Percentiles rank a stretch among this genome's conserved stretches.
Conservation (phyloP, 2,888 invertebrate genomes). For the Abrostola tripartita region DNA sequence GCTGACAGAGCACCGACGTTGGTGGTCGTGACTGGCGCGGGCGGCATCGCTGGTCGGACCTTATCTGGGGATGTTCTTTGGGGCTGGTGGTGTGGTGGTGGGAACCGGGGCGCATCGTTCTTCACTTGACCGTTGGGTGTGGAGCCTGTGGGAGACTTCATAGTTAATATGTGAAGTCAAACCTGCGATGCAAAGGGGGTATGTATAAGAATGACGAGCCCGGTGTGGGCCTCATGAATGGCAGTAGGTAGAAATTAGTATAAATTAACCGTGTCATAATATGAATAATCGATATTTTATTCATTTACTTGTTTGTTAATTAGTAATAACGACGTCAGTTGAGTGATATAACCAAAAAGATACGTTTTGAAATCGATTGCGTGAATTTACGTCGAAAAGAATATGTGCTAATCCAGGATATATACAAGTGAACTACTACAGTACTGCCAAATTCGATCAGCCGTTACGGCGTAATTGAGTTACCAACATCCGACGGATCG, state of each 20-base stretch:
- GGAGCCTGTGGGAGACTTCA: conserved; percentile 63
- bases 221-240: too few species aligned
- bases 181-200: too few species aligned
- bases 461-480: conserved; percentile 26
- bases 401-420: conserved; percentile 34
- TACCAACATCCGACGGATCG: conserved; percentile 12
- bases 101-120: conserved; percentile 76
- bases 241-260: too few species aligned
- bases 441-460: conserved; percentile 26
- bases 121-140: conserved; percentile 81
- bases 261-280: too few species aligned
- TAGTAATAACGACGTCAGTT: too few species aligned
- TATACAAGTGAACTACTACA: conserved; percentile 18
- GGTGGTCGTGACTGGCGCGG: conserved; percentile 56
- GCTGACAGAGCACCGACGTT: conserved; percentile 79
- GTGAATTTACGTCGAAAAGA: conserved; percentile 16
- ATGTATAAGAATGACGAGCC: too few species aligned
- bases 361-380: background rate
- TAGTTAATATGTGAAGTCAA: conserved; percentile 4
- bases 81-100: conserved; percentile 68
- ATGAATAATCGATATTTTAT: too few species aligned
- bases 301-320: too few species aligned
- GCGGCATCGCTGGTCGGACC: conserved; percentile 62
- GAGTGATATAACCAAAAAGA: background rate
- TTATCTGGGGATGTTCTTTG: conserved; percentile 77